phyloP scores from a whole-genome alignment of 2,113 vertebrate genomes.

The Microcebus griseorufus region DNA sequence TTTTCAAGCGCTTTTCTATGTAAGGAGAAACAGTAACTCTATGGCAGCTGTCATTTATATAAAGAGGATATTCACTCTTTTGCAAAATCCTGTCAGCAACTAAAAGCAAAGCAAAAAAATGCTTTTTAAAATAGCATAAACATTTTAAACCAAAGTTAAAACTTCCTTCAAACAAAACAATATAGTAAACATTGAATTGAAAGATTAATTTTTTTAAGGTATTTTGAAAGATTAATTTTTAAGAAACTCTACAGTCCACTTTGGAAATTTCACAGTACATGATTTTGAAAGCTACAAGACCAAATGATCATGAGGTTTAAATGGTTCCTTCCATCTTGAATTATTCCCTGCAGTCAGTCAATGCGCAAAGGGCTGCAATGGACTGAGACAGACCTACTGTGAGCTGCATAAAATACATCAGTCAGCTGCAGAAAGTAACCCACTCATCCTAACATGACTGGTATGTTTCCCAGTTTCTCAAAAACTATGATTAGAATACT shows the following conservation, averaged over 20 bases:
- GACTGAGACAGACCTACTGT: background rate
- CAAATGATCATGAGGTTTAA: background rate
- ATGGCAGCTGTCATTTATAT: constrained; percentile 47
- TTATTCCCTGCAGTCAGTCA: background rate
- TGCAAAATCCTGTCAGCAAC: constrained; percentile 84
- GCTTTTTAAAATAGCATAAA: background rate
- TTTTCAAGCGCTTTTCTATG: constrained; percentile 76
- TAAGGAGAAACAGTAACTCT: constrained; percentile 77
- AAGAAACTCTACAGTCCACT: background rate
- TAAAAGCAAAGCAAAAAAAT: constrained; percentile 72
- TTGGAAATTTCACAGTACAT: background rate
- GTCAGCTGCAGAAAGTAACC: background rate
- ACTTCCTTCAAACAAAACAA: background rate
- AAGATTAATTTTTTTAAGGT: constrained; percentile 21
- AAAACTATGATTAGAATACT: background rate
- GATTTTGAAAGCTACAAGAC: background rate
- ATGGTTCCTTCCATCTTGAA: background rate
- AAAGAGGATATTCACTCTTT: constrained; percentile 73
- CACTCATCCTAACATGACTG: background rate
- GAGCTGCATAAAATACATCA: background rate
- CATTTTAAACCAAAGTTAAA: constrained; percentile 46
- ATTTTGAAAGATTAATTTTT: background rate
- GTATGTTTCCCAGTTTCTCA: background rate
- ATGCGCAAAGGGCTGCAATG: background rate
- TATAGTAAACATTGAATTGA: background rate